Percentiles rank a stretch among this genome's conserved stretches.
Evolutionary conservation across 2,797 vertebrate genomes (phyloP).

Genomic region (Chelmon rostratus): DNA sequence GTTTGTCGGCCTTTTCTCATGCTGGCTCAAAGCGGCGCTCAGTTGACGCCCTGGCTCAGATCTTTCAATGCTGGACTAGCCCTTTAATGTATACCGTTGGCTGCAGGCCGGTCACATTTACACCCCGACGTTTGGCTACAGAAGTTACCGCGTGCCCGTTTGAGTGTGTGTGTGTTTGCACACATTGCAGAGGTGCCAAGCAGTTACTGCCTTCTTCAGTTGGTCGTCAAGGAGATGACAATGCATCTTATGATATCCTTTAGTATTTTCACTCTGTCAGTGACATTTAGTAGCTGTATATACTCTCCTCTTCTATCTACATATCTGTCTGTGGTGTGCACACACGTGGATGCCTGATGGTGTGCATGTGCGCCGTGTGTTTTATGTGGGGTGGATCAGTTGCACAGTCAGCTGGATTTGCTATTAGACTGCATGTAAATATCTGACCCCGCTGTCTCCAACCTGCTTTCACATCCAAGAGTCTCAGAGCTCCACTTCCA

Average conservation of each 20-base stretch:
- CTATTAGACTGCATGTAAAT: constrained; percentile 75
- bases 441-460: constrained; percentile 66
- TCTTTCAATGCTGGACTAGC: constrained; percentile 70
- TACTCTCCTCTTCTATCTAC: too few relatives aligned
- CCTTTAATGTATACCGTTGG: constrained; percentile 52
- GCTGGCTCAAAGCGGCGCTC: constrained; percentile 42
- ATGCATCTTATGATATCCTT: background rate
- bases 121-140: constrained; percentile 33
- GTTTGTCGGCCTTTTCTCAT: constrained; percentile 58
- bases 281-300: background rate
- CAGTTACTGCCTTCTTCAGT: background rate
- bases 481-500: constrained; percentile 34
- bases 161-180: constrained; percentile 15
- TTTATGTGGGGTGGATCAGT: constrained; percentile 62
- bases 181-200: background rate
- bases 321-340: constrained; percentile 8
- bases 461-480: constrained; percentile 65
- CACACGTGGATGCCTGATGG: constrained; percentile 11
- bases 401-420: constrained; percentile 73
- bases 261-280: background rate
- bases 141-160: constrained; percentile 25
- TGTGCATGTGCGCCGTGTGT: constrained; percentile 46
- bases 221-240: background rate
- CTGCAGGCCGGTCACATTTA: constrained; percentile 50
- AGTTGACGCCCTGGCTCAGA: constrained; percentile 66